phyloP scores from a whole-genome alignment of 2,113 vertebrate genomes.

The Lepus timidus region DNA sequence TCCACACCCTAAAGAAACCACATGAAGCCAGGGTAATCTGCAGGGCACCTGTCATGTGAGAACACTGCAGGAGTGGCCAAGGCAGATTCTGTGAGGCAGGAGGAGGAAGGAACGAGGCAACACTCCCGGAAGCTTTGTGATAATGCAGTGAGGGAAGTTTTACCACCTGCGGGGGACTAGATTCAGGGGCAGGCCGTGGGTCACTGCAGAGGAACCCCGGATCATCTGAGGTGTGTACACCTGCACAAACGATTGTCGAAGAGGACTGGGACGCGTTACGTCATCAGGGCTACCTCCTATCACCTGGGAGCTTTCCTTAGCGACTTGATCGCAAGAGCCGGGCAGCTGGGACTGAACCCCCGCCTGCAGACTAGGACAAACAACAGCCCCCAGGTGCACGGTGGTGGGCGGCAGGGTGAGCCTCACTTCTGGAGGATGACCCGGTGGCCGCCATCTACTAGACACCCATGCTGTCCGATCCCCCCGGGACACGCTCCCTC shows the following conservation, averaged over 20 bases:
- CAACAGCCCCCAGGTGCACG: not conserved
- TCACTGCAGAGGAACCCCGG: not conserved
- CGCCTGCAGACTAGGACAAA: not conserved
- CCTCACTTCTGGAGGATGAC: not conserved
- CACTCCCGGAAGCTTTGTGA: not conserved
- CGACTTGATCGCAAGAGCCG: not conserved
- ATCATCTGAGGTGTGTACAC: not conserved
- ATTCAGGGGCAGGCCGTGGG: not conserved
- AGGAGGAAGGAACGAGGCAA: not conserved
- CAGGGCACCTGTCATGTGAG: not conserved
- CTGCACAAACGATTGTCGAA: not conserved
- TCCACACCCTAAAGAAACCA: not conserved
- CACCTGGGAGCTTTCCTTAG: not conserved
- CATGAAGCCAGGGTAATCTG: constrained; percentile 9
- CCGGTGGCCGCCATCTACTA: no score
- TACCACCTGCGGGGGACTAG: not conserved
- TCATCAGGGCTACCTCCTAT: not conserved
- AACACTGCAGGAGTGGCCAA: not conserved
- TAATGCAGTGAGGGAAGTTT: not conserved
- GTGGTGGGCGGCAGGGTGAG: not conserved
- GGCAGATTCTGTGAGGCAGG: not conserved
- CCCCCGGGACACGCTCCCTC: not conserved
- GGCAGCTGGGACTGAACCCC: not conserved
- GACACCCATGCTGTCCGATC: not conserved
- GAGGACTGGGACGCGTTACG: not conserved